Conservation (phyloP, 2,797 vertebrate genomes). For the Vespertilio murinus region DNA sequence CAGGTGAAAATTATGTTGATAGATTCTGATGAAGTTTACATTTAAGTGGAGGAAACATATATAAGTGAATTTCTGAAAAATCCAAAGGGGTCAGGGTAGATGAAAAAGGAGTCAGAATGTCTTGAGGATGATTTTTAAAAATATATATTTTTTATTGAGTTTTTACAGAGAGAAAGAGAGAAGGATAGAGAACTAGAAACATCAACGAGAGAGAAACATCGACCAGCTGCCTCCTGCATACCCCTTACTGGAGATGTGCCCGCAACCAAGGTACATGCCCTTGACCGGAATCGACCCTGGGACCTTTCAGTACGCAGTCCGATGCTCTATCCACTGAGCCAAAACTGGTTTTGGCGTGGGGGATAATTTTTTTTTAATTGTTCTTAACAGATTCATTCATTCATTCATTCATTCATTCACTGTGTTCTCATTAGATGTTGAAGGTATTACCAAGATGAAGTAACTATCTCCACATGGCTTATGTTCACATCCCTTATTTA, state of each 20-base stretch:
- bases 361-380: background rate
- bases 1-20: background rate
- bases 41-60: background rate
- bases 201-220: too few species aligned
- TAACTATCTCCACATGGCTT: background rate
- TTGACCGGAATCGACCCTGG: too few species aligned
- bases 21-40: background rate
- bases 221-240: too few species aligned
- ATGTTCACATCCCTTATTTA: background rate
- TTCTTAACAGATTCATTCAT: background rate
- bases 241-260: too few species aligned
- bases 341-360: too few species aligned
- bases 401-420: background rate
- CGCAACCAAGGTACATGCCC: too few species aligned
- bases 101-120: background rate
- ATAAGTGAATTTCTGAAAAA: background rate
- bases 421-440: background rate
- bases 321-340: too few species aligned
- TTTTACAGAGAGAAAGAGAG: too few species aligned
- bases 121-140: background rate
- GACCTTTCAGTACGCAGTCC: too few species aligned
- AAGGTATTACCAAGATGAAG: background rate
- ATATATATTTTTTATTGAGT: too few species aligned
- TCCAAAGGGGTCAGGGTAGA: background rate
- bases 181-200: too few species aligned